phyloP scores from a whole-genome alignment of 2,113 vertebrate species.

The Oriolus oriolus region DNA sequence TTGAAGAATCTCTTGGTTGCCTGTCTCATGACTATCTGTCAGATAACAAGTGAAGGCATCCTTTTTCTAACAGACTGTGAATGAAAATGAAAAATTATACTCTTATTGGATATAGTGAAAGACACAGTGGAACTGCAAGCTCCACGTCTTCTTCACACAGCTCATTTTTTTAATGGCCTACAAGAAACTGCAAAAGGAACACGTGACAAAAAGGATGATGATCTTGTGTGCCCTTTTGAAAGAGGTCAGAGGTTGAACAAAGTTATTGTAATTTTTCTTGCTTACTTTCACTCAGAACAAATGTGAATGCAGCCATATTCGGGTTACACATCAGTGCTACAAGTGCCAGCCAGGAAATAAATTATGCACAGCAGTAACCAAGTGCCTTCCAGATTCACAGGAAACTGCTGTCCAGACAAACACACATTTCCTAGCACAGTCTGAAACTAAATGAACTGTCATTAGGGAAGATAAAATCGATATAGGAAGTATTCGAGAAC shows the following conservation, averaged over 20 bases:
- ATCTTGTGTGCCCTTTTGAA: not conserved
- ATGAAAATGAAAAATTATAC: not conserved
- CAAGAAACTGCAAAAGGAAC: not conserved
- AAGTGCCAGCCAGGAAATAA: not conserved
- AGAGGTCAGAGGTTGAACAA: not conserved
- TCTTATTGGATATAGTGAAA: not conserved
- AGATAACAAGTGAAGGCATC: not conserved
- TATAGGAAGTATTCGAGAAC: not conserved
- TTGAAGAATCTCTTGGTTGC: not conserved
- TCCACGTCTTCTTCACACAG: not conserved
- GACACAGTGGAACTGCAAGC: not conserved
- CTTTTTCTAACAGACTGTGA: not conserved
- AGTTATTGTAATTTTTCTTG: not conserved
- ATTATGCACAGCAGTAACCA: not conserved
- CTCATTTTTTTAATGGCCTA: not conserved
- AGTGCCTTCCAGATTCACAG: slow-evolving; percentile 6
- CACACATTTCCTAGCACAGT: not conserved
- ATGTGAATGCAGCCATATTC: not conserved
- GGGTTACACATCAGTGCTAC: not conserved
- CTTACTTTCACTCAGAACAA: not conserved
- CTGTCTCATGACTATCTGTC: not conserved
- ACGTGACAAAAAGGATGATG: not conserved
- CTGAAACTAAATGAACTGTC: not conserved
- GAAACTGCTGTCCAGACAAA: not conserved
- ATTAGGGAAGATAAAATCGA: not conserved